These are phyloP conservation scores for Mythimna albipuncta DNA, from an alignment of 2,888 invertebrate genomes.

Conservation along the genomic window DNA sequence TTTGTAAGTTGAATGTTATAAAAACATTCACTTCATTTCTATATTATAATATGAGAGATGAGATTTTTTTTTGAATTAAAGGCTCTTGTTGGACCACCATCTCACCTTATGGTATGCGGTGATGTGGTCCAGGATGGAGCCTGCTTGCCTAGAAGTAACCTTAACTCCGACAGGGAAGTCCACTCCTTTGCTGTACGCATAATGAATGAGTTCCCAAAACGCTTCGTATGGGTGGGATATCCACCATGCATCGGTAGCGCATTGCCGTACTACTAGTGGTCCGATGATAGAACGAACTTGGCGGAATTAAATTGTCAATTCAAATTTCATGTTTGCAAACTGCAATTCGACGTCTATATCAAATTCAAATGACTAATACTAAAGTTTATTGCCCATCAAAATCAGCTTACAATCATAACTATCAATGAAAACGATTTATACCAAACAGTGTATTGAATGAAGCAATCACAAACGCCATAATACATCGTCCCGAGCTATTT, in stretches of 20 bases:
- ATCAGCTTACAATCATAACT: slow-evolving; percentile 41
- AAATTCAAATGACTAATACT: slow-evolving; percentile 36
- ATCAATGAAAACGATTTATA: slow-evolving; percentile 49
- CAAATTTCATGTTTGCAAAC: not conserved
- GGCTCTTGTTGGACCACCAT: no score
- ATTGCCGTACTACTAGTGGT: no score
- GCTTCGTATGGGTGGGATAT: no score
- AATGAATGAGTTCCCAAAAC: no score
- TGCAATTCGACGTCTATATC: slow-evolving; percentile 10
- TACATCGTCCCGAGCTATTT: slow-evolving; percentile 62
- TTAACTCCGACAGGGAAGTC: no score
- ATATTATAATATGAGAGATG: not conserved
- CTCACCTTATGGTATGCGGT: no score
- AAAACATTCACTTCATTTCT: not conserved
- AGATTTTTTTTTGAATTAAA: no score
- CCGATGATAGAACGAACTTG: no score
- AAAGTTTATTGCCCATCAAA: slow-evolving; percentile 49
- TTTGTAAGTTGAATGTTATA: not conserved
- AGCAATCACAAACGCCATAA: slow-evolving; percentile 56
- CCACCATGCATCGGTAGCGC: no score
- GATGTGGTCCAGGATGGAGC: no score
- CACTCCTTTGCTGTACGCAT: no score
- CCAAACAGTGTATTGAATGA: slow-evolving; percentile 52
- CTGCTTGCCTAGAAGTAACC: no score
- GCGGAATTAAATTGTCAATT: not conserved